These are phyloP conservation scores for Porphyrio hochstetteri DNA, from an alignment of 2,113 vertebrate species.

Conservation along the genomic window DNA sequence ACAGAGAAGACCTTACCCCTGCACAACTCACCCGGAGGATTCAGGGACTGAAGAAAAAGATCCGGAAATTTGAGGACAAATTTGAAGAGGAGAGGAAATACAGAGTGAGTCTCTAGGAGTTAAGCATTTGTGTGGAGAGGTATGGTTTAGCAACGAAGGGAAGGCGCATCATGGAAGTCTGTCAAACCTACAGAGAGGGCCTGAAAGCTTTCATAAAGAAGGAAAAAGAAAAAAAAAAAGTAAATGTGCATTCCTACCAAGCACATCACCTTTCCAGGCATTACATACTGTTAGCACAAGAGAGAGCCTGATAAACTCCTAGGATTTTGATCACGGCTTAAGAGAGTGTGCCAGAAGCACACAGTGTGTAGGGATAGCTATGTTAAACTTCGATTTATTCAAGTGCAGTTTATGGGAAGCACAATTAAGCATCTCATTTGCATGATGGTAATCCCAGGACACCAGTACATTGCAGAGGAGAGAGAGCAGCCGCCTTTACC, in stretches of 20 bases:
- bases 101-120: conserved; percentile 76
- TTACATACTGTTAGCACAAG: neutral
- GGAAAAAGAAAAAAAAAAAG: neutral
- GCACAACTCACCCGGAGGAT: conserved; percentile 93
- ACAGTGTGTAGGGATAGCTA: neutral
- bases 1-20: conserved; percentile 88
- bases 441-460: neutral
- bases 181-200: neutral
- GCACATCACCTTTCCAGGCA: neutral
- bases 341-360: neutral
- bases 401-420: neutral
- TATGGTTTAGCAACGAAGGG: neutral
- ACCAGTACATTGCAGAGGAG: neutral
- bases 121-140: neutral
- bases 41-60: conserved; percentile 95
- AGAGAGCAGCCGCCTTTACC: neutral
- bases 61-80: conserved; percentile 91
- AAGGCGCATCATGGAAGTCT: neutral
- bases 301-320: neutral
- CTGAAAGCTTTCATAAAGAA: neutral
- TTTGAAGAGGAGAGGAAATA: conserved; percentile 97
- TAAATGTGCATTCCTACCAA: neutral
- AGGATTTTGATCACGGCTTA: neutral
- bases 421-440: neutral
- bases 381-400: neutral